Conservation (phyloP, 1,140 invertebrate genomes). For the Tetragonula clypearis region DNA sequence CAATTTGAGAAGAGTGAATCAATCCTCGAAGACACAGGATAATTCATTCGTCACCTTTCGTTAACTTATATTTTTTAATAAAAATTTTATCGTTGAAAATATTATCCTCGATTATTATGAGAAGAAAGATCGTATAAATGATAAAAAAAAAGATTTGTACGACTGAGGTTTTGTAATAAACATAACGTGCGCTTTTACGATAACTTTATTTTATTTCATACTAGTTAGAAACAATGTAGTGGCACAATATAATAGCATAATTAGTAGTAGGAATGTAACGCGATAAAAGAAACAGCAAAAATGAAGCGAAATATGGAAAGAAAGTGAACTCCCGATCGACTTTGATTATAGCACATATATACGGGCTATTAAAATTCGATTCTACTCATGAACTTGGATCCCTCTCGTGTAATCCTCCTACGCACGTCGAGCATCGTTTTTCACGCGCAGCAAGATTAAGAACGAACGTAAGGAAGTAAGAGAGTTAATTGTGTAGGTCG, state of each 20-base stretch:
- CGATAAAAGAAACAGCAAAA: neutral
- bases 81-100: too few species aligned
- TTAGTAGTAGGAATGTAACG: neutral
- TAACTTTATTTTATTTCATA: neutral
- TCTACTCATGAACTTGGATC: neutral
- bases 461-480: constrained; percentile 15
- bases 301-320: neutral
- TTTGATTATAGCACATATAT: neutral
- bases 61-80: too few species aligned
- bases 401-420: constrained; percentile 58
- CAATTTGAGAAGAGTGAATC: too few species aligned
- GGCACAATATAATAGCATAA: too few species aligned
- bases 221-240: neutral
- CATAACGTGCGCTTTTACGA: neutral
- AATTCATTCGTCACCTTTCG: too few species aligned
- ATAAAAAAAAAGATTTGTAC: too few species aligned
- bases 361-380: constrained; percentile 60
- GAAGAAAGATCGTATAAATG: too few species aligned
- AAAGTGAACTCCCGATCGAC: neutral
- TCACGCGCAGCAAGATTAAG: neutral
- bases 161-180: neutral
- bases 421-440: constrained; percentile 33
- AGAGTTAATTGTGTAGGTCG: constrained; percentile 65
- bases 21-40: too few species aligned
- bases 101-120: too few species aligned